phyloP scores from a whole-genome alignment of 2,113 vertebrate genomes.

The Irena cyanogastra region DNA sequence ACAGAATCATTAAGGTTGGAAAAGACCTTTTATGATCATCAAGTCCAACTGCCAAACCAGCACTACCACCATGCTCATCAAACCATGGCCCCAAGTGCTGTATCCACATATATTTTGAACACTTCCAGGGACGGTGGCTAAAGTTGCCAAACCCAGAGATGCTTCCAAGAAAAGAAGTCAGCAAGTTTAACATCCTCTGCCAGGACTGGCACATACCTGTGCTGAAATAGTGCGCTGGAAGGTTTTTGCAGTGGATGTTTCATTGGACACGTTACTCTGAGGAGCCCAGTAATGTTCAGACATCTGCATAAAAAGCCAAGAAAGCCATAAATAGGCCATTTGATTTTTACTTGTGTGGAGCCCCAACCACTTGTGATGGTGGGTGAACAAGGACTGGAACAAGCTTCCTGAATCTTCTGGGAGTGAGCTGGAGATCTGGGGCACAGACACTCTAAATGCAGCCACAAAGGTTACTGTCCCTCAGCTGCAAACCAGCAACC shows the following conservation, averaged over 20 bases:
- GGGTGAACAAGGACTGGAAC: neutral
- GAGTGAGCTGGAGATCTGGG: neutral
- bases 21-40: neutral
- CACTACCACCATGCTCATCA: neutral
- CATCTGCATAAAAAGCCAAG: slow-evolving; percentile 80
- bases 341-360: neutral
- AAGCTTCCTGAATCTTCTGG: neutral
- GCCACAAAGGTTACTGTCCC: neutral
- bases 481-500: neutral
- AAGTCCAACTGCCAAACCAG: neutral
- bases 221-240: slow-evolving; percentile 98
- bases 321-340: neutral
- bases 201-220: slow-evolving; percentile 77
- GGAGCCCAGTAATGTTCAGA: slow-evolving; percentile 99
- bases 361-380: neutral
- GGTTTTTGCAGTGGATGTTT: slow-evolving; percentile 98
- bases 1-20: neutral
- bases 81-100: neutral
- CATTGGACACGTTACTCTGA: slow-evolving; percentile 96
- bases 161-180: neutral
- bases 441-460: neutral
- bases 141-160: neutral
- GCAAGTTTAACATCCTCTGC: neutral
- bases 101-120: neutral
- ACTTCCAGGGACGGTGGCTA: neutral